Base-by-base conservation (phyloP, 2,797 vertebrate genomes). In the Triplophysa yarkandensis region DNA sequence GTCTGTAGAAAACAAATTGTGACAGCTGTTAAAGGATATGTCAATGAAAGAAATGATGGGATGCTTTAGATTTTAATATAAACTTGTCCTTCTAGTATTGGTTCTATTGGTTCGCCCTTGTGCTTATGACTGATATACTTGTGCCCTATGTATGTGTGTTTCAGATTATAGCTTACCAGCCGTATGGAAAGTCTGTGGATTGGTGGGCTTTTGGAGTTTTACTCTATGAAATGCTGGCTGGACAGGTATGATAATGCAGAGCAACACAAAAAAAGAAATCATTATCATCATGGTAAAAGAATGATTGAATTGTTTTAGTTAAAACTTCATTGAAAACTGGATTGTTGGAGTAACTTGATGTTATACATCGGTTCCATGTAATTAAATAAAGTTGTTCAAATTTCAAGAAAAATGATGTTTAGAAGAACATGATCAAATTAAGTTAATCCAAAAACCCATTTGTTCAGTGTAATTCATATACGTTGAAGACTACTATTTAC, bases 181-280 rank as follows among this genome's bases (percentile, higher is more conserved):
- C 97, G 17, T 99, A 99, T 8, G 96, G 94, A 60, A 98, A 93
- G 87, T 98, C 97, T 0, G 97, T 99, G 90, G 97, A 99, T 75
- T 99, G 96, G 96, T 99, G 97, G 97, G 96, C 97, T 0, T 99
- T 97, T 0, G 97, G 97, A 32, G 97, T 99, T 1, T 88, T 99
- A 89, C 95, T 99, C 4, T 99, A 99, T 14, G 97, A 99, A 85
- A 98, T 99, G 97, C 68, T 99, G 82, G 97, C 97, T 19, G 97
- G 97, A 75, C 97, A 99, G 97, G 97, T 98, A 85, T 90, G 41
- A 46, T 16, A n/a, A 54, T 13, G 41, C 4, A 46, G 36, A 57
- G 66, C 71, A 44, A 65, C 48, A 71, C n/a, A 6, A n/a, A n/a
- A 7, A 46, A 44, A 7, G 17, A 17, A n/a, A n/a, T n/a, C n/a